phyloP scores from a whole-genome alignment of 2,888 invertebrate species.

The Noctua pronuba region DNA sequence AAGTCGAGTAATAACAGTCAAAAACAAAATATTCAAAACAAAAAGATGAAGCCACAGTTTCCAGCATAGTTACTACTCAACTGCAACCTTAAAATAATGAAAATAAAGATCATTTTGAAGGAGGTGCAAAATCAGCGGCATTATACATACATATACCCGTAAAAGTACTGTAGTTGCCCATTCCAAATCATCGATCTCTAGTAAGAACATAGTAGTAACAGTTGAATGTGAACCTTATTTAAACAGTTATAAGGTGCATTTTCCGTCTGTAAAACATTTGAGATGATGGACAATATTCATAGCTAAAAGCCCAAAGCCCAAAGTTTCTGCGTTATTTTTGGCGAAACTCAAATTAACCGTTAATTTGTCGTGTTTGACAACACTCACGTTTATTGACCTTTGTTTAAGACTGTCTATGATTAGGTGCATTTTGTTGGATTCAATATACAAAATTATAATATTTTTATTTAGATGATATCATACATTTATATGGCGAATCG shows the following conservation, averaged over 20 bases:
- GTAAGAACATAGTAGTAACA: not conserved
- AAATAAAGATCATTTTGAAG: not conserved
- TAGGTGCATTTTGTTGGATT: not conserved
- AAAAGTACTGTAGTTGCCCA: not conserved
- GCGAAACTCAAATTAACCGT: not conserved
- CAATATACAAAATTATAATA: not conserved
- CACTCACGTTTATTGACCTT: constrained; percentile 1
- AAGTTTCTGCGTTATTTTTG: not conserved
- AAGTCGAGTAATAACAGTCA: not conserved
- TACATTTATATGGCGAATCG: not conserved
- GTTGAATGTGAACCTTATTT: not conserved
- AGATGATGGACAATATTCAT: not conserved
- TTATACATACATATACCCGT: not conserved
- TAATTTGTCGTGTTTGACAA: not conserved
- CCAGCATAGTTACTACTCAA: not conserved
- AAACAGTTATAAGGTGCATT: not conserved
- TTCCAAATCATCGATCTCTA: not conserved
- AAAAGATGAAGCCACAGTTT: not conserved
- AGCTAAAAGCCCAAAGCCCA: not conserved
- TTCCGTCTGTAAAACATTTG: not conserved
- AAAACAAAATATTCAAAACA: not conserved
- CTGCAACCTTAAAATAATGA: not conserved
- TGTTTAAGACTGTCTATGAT: not conserved
- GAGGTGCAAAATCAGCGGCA: not conserved
- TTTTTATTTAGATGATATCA: not conserved